These are phyloP conservation scores for Hydropsyche betteni DNA, from an alignment of 2,888 invertebrate genomes.

Conservation along the genomic window DNA sequence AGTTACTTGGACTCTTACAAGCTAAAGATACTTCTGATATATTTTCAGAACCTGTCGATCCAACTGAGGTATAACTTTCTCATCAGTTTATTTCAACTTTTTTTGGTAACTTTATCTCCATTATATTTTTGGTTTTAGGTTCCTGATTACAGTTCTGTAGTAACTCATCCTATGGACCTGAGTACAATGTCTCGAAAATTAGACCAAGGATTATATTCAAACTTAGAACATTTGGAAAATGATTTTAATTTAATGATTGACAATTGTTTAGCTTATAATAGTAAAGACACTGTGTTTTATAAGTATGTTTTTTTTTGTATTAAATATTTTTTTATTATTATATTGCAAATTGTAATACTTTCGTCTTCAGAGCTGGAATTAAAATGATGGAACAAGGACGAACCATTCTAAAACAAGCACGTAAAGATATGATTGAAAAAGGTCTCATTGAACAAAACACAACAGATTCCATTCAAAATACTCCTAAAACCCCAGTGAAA, in stretches of 20 bases:
- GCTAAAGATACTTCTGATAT: constrained; percentile 86
- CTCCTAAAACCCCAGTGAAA: constrained; percentile 25
- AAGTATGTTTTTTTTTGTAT: constrained; percentile 58
- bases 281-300: constrained; percentile 94
- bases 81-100: neutral
- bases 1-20: constrained; percentile 79
- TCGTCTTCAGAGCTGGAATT: constrained; percentile 75
- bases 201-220: constrained; percentile 73
- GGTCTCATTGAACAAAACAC: constrained; percentile 62
- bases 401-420: constrained; percentile 79
- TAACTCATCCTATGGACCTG: constrained; percentile 88
- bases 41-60: constrained; percentile 92
- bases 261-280: constrained; percentile 95
- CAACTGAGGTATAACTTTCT: constrained; percentile 70
- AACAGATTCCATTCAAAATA: neutral
- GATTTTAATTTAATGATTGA: constrained; percentile 97
- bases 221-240: constrained; percentile 80
- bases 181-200: constrained; percentile 86
- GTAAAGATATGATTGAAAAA: constrained; percentile 74
- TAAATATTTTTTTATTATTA: constrained; percentile 40
- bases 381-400: constrained; percentile 91
- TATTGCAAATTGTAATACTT: constrained; percentile 39
- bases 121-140: constrained; percentile 64
- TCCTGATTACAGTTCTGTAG: constrained; percentile 88
- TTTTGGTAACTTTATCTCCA: no score